Percentiles rank a stretch among this genome's conserved stretches.
Evolutionary conservation across 2,888 invertebrate species (phyloP).

Genomic region (Creontiades dilutus): DNA sequence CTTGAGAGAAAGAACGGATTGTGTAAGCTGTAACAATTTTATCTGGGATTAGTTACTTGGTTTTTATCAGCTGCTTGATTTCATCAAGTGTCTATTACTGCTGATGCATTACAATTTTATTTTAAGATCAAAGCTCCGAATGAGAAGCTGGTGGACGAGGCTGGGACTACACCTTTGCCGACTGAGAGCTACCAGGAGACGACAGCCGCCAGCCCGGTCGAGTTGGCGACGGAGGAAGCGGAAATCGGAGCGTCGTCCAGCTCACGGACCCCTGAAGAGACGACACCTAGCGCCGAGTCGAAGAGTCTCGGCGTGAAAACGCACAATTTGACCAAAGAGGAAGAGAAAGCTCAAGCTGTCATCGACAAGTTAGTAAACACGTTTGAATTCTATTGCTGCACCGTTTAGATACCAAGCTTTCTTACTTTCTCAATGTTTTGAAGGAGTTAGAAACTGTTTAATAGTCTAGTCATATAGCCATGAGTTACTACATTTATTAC

Average conservation of each 20-base stretch:
- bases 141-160: not conserved
- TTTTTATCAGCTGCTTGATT: no score
- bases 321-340: constrained; percentile 67
- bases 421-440: no score
- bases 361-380: constrained; percentile 27
- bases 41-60: no score
- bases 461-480: no score
- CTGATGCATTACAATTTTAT: no score
- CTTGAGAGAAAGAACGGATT: no score
- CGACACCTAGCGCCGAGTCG: constrained; percentile 8
- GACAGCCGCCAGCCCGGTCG: not conserved
- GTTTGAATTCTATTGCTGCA: no score
- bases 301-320: not conserved
- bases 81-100: no score
- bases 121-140: not conserved
- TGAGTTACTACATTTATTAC: no score
- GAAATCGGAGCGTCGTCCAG: not conserved
- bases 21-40: no score
- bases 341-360: constrained; percentile 63
- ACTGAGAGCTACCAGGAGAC: constrained; percentile 7
- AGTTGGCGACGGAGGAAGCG: not conserved
- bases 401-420: no score
- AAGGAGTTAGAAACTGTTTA: no score
- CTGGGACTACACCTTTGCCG: constrained; percentile 37
- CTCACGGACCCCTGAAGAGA: constrained; percentile 25